A percentile compares a stretch with the other conserved stretches of the same genome.
These are phyloP conservation scores for Peromyscus attwateri DNA, from an alignment of 2,797 vertebrate genomes.

Conservation along the genomic window DNA sequence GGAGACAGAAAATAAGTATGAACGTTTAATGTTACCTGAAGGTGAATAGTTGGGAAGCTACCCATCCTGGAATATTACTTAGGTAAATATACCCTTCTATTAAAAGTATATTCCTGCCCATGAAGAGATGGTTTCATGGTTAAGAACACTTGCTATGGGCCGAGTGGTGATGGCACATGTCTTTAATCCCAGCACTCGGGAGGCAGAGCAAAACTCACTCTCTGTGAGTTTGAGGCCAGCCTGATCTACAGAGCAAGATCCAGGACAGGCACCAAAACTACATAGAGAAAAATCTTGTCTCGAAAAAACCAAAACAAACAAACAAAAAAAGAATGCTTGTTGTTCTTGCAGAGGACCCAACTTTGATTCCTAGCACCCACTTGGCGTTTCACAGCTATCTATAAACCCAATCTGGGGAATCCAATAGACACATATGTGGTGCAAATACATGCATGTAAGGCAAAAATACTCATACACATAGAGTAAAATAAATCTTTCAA, in stretches of 20 bases:
- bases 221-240: too few species aligned
- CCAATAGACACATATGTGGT: not conserved
- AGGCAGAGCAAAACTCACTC: too few species aligned
- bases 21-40: not conserved
- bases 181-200: too few species aligned
- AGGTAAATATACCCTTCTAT: not conserved
- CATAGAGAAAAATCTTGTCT: too few species aligned
- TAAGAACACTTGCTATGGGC: not conserved
- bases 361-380: not conserved
- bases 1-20: not conserved
- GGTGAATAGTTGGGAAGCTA: not conserved
- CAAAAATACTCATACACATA: not conserved
- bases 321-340: not conserved
- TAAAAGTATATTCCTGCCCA: not conserved
- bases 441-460: not conserved
- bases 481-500: not conserved
- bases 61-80: not conserved
- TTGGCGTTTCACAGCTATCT: not conserved
- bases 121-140: not conserved
- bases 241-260: too few species aligned
- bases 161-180: too few species aligned
- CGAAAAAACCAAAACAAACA: too few species aligned
- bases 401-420: not conserved
- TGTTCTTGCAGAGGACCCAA: not conserved
- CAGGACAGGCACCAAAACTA: too few species aligned